A percentile compares a stretch with the other conserved stretches of the same genome.
Evolutionary conservation across 2,797 vertebrate genomes (phyloP).

Genomic region (Coregonus sp.): DNA sequence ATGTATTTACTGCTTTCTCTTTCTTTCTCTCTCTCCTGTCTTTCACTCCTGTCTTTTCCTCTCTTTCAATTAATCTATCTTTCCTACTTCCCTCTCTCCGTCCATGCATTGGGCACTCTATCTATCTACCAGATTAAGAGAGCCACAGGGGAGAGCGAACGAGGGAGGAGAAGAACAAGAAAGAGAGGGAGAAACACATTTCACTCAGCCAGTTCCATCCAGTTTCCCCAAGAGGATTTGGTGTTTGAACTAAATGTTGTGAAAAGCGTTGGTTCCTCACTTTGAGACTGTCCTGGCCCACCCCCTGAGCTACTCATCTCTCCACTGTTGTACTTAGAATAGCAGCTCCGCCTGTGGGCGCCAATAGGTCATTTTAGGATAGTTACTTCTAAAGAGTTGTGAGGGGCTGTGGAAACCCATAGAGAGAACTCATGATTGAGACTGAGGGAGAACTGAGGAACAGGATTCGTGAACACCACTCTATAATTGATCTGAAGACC

Average conservation of each 20-base stretch:
- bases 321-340: constrained; percentile 51
- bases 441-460: too few species aligned
- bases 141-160: constrained; percentile 46
- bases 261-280: constrained; percentile 59
- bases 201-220: constrained; percentile 31
- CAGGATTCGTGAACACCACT: constrained; percentile 19
- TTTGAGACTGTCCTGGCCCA: constrained; percentile 30
- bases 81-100: constrained; percentile 32
- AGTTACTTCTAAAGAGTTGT: constrained; percentile 46
- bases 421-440: constrained; percentile 51
- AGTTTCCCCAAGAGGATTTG: constrained; percentile 36
- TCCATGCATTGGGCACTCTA: constrained; percentile 35
- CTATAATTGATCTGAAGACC: constrained; percentile 3
- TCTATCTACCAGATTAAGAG: constrained; percentile 57
- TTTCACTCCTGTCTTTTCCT: neutral
- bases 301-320: constrained; percentile 20
- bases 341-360: constrained; percentile 38
- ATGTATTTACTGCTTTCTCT: too few species aligned
- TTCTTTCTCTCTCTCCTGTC: neutral
- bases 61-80: constrained; percentile 35
- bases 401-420: constrained; percentile 24
- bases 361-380: constrained; percentile 42
- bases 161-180: constrained; percentile 19
- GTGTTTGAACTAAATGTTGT: constrained; percentile 52
- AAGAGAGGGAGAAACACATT: constrained; percentile 46